A percentile compares a stretch with the other conserved stretches of the same genome.
Conservation (phyloP, 1,140 invertebrate species). For the Drosophila fuyamai region DNA sequence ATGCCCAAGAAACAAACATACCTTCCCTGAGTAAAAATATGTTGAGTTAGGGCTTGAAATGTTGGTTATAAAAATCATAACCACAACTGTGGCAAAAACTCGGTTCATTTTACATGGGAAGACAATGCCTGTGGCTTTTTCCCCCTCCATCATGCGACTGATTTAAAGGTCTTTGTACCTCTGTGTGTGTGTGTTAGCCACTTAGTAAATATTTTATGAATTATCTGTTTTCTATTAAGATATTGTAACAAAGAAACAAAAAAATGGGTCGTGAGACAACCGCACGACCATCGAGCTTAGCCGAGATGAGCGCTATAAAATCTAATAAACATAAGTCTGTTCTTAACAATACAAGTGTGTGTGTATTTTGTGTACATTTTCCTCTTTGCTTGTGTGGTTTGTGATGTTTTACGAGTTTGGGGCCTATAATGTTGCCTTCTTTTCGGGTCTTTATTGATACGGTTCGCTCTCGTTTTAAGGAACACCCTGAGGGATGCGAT, state of each 20-base stretch:
- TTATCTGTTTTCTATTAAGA: constrained; percentile 83
- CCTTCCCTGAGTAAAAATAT: not conserved
- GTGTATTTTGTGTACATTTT: constrained; percentile 9
- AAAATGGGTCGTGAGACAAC: constrained; percentile 42
- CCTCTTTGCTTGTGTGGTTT: constrained; percentile 50
- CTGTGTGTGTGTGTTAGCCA: constrained; percentile 38
- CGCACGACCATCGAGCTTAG: constrained; percentile 39
- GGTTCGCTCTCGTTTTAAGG: constrained; percentile 44
- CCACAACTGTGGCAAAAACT: constrained; percentile 59
- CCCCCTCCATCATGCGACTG: constrained; percentile 25
- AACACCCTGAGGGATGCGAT: constrained; percentile 51
- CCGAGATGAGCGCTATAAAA: constrained; percentile 61
- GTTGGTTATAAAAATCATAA: constrained; percentile 59
- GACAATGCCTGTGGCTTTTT: constrained; percentile 47
- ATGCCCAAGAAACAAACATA: not conserved
- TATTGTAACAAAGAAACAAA: constrained; percentile 60
- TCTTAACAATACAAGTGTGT: constrained; percentile 18
- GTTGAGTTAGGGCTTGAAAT: constrained; percentile 39
- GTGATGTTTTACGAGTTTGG: constrained; percentile 48
- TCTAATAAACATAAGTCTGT: constrained; percentile 77
- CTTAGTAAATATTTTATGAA: constrained; percentile 79
- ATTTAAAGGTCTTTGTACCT: constrained; percentile 45
- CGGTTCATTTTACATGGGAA: constrained; percentile 35
- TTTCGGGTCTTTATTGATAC: constrained; percentile 67
- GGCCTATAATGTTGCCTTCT: constrained; percentile 29